Percentiles rank a stretch among this genome's conserved stretches.
Evolutionary conservation across 2,113 vertebrate genomes (phyloP).

Genomic region (Saiga tatarica): DNA sequence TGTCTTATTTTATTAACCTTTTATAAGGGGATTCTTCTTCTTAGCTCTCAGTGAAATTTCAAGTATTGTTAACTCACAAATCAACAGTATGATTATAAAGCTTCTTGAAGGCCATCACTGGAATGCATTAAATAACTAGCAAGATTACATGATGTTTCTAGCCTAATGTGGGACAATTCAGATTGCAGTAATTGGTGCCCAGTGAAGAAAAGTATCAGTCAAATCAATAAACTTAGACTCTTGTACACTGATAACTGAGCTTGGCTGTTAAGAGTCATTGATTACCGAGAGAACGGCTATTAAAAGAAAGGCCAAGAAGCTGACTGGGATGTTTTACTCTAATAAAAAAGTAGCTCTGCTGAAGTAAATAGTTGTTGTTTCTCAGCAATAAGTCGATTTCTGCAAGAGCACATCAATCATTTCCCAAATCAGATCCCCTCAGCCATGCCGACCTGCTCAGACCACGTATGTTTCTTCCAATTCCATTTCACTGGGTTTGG

Average conservation of each 20-base stretch:
- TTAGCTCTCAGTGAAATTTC: conserved; percentile 40
- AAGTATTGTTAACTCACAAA: conserved; percentile 56
- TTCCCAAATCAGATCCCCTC: background rate
- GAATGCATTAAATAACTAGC: conserved; percentile 44
- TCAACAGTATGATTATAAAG: background rate
- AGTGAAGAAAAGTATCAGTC: conserved; percentile 61
- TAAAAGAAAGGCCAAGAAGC: conserved; percentile 59
- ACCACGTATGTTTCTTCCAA: background rate
- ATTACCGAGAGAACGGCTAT: conserved; percentile 47
- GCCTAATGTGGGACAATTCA: conserved; percentile 41
- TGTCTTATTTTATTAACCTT: conserved; percentile 65
- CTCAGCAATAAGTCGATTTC: background rate
- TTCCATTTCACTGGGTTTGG: background rate
- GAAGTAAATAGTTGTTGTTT: conserved; percentile 46
- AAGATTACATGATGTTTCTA: conserved; percentile 38
- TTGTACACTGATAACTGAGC: conserved; percentile 14
- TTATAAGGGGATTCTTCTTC: background rate
- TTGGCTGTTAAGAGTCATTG: conserved; percentile 65
- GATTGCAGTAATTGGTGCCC: conserved; percentile 47
- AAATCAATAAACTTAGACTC: conserved; percentile 61
- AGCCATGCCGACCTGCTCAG: background rate
- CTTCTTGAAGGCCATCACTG: background rate
- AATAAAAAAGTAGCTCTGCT: conserved; percentile 49
- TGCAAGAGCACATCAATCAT: background rate
- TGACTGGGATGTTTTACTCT: conserved; percentile 42